Evolutionary conservation across 2,888 invertebrate species (phyloP).

Genomic region (Drosophila mettleri): DNA sequence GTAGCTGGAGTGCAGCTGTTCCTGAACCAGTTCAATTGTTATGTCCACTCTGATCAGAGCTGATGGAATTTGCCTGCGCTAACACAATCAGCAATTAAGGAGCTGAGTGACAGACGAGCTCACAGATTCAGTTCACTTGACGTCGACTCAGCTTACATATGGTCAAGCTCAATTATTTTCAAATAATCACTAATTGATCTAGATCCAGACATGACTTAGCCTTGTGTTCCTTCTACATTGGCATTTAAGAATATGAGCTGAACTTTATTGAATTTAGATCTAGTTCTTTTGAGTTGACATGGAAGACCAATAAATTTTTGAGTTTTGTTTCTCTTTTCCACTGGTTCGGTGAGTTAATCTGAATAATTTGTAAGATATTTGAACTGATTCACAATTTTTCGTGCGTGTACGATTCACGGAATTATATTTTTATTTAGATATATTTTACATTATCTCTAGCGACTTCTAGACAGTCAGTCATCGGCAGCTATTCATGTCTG

Average conservation of each 20-base stretch:
- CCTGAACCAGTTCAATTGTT: conserved; percentile 3
- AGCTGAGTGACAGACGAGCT: background rate
- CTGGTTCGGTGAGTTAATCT: background rate
- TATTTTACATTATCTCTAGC: background rate
- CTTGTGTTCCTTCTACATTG: background rate
- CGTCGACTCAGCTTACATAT: background rate
- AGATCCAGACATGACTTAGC: background rate
- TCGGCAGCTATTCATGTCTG: background rate
- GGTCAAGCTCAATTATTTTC: background rate
- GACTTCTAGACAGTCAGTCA: background rate
- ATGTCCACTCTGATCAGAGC: background rate
- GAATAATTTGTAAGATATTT: too few relatives aligned
- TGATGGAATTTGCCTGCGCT: background rate
- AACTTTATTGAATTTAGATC: background rate
- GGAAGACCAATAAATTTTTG: background rate
- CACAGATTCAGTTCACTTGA: background rate
- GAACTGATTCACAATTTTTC: too few relatives aligned
- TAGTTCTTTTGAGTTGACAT: background rate
- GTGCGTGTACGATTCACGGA: background rate
- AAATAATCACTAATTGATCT: background rate
- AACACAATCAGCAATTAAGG: background rate
- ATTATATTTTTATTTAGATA: background rate
- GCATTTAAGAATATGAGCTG: background rate
- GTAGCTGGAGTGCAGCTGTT: background rate
- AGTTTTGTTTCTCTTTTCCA: background rate